Base-by-base conservation (phyloP, 2,888 invertebrate species). In the Cylloceria caligata region DNA sequence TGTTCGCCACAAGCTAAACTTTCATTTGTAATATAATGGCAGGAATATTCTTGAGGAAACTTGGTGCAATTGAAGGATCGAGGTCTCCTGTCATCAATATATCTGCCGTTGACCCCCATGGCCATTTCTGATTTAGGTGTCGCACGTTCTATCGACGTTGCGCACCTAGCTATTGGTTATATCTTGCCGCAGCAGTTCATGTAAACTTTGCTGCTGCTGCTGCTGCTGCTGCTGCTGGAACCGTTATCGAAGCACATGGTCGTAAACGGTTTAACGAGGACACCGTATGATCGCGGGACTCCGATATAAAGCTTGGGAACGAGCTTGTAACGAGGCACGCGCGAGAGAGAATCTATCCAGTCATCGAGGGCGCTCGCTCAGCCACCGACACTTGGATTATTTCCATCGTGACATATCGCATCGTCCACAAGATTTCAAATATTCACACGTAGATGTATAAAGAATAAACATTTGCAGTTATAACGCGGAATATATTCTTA, bases 201-300 rank as follows among this genome's bases (percentile, higher is more conserved):
- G 52, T 68, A 30, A 42, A 79, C 74, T 79, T 75, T 52, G 62
- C 47, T 49, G 73, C 6, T 62, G n/a, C n/a, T n/a, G 34, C 27
- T 67, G 49, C 9, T 49, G 67, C 49, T 34, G 42, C 24, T 19
- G 24, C 42, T 49, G 67, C 19, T 71, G 13, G 84, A 64, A 83
- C 82, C 82, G 85, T 82, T 83, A 83, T 83, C 83, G 83, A 72
- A 76, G 71, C 72, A 49, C 60, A 68, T 83, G 83, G 83, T 82
- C 84, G 83, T 86, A 84, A 84, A 83, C 72, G 85, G 83, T 82
- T 80, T 84, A 88, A 89, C 84, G 86, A 86, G 89, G 87, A 81
- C 86, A 77, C 83, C 60, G 85, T 84, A 85, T 79, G 78, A 83
- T 83, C 83, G 81, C 81, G 72, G 75, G 71, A 57, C 79, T 72